Evolutionary conservation across 2,888 invertebrate genomes (phyloP).

Genomic region (Stenotaenia linearis): DNA sequence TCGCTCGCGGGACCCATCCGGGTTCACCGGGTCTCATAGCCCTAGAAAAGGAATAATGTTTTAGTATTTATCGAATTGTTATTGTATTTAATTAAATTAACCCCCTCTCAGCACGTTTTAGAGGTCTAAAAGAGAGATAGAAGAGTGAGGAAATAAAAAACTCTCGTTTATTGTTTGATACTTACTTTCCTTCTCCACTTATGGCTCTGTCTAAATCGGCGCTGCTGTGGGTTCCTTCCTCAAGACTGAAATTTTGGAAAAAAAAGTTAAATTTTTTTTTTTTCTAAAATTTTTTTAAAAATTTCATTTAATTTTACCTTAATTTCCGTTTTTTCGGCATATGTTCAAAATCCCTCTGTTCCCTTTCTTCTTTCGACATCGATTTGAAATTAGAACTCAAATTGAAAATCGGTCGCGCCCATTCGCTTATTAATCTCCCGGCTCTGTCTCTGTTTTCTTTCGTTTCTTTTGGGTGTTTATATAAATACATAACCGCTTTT

Average conservation of each 20-base stretch:
- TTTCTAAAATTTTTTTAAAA: not conserved
- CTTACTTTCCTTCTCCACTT: slow-evolving; percentile 49
- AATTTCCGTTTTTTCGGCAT: slow-evolving; percentile 57
- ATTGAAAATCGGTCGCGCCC: slow-evolving; percentile 97
- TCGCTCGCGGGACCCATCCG: slow-evolving; percentile 89
- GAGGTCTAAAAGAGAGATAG: not conserved
- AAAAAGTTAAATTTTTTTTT: not conserved
- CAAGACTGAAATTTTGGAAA: slow-evolving; percentile 31
- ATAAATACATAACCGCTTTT: slow-evolving; percentile 98
- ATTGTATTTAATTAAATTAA: not conserved
- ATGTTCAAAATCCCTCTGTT: slow-evolving; percentile 85
- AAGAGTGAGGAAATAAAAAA: too few species aligned
- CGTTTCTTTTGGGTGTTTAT: slow-evolving; percentile 96
- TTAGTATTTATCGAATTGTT: not conserved
- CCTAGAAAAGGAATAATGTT: slow-evolving; percentile 47
- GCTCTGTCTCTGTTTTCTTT: slow-evolving; percentile 85
- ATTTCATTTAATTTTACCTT: slow-evolving; percentile 39
- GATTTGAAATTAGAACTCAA: slow-evolving; percentile 84
- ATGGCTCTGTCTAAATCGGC: slow-evolving; percentile 62
- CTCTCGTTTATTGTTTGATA: too few species aligned
- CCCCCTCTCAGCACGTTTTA: not conserved
- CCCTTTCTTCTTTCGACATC: slow-evolving; percentile 85
- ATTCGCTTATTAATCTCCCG: slow-evolving; percentile 89
- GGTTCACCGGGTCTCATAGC: slow-evolving; percentile 84
- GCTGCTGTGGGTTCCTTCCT: slow-evolving; percentile 41